phyloP scores from a whole-genome alignment of 2,113 vertebrate species.

The Chrysochloris asiatica region DNA sequence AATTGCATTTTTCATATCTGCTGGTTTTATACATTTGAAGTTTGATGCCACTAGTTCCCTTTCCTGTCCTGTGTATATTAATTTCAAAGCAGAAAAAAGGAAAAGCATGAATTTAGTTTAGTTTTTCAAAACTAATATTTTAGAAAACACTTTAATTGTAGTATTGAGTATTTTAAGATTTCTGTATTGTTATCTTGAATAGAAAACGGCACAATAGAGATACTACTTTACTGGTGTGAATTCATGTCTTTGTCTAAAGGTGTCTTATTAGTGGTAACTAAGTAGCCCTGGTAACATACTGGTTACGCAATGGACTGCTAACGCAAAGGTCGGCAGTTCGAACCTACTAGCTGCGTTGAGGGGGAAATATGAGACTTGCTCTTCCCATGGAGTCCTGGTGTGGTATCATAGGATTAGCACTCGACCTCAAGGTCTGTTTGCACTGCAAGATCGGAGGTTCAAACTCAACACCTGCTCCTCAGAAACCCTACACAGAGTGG shows the following conservation, averaged over 20 bases:
- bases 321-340: no score
- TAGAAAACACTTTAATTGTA: slow-evolving; percentile 43
- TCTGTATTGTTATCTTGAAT: slow-evolving; percentile 41
- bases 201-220: slow-evolving; percentile 23
- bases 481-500: no score
- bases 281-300: no score
- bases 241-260: slow-evolving; percentile 72
- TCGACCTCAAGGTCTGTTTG: no score
- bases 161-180: slow-evolving; percentile 14
- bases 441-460: no score
- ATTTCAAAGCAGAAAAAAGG: slow-evolving; percentile 47
- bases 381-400: no score
- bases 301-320: no score
- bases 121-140: slow-evolving; percentile 49
- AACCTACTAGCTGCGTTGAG: no score
- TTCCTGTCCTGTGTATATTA: neutral
- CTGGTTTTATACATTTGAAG: slow-evolving; percentile 4
- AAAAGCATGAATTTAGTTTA: neutral
- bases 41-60: slow-evolving; percentile 38
- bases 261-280: slow-evolving; percentile 59
- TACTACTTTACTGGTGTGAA: slow-evolving; percentile 55
- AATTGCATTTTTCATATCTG: slow-evolving; percentile 33
- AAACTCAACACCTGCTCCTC: no score
- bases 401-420: no score
- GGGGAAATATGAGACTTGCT: no score